Evolutionary conservation across 2,113 vertebrate species (phyloP).

Genomic region (Herpailurus yagouaroundi): DNA sequence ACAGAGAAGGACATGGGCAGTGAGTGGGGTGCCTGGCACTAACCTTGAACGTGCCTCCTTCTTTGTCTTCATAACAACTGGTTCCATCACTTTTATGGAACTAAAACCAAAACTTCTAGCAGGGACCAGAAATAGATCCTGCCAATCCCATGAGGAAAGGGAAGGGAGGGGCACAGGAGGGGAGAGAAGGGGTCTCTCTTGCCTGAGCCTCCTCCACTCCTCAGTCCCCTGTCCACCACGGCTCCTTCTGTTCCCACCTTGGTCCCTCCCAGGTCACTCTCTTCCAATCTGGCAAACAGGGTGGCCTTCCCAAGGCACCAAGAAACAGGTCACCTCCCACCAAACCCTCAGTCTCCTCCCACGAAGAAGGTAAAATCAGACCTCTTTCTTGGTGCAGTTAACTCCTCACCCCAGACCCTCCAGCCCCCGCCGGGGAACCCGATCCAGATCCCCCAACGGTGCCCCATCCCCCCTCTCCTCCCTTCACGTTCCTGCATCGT

Average conservation of each 20-base stretch:
- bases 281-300: neutral
- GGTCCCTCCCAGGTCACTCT: neutral
- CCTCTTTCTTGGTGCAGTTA: neutral
- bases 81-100: neutral
- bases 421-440: fast-evolving
- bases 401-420: fast-evolving
- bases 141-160: no score
- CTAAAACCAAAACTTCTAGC: neutral
- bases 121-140: neutral
- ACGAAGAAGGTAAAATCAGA: no score
- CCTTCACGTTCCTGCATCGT: fast-evolving
- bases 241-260: neutral
- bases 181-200: fast-evolving
- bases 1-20: neutral
- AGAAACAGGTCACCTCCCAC: neutral
- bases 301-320: neutral
- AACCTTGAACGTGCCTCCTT: neutral
- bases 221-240: no score
- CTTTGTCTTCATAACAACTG: neutral
- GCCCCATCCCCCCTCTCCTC: fast-evolving
- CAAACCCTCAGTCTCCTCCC: neutral
- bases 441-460: neutral
- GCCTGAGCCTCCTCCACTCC: fast-evolving
- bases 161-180: neutral
- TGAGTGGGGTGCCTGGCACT: neutral